These are phyloP conservation scores for Nomada fucata DNA, from an alignment of 2,888 invertebrate genomes.

Conservation along the genomic window DNA sequence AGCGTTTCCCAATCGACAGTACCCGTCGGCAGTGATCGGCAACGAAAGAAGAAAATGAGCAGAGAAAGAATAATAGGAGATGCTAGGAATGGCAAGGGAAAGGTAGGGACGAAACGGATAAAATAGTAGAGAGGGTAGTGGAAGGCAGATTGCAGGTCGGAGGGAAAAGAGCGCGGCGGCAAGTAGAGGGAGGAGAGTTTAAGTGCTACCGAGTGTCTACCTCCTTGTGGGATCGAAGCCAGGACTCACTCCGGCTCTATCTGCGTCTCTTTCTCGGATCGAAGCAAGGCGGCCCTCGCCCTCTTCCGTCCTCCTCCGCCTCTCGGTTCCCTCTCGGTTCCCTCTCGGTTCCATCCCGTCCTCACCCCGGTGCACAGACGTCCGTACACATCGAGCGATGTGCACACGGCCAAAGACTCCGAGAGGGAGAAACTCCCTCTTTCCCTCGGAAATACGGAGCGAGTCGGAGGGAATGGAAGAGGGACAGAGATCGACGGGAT, in stretches of 20 bases:
- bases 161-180: slow-evolving; percentile 63
- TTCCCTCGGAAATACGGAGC: slow-evolving; percentile 61
- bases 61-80: neutral
- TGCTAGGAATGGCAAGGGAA: neutral
- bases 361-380: slow-evolving; percentile 51
- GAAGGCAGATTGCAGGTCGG: slow-evolving; percentile 58
- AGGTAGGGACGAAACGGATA: slow-evolving; percentile 54
- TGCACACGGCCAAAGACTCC: slow-evolving; percentile 58
- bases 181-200: slow-evolving; percentile 74
- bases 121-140: slow-evolving; percentile 52
- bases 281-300: slow-evolving; percentile 75
- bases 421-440: slow-evolving; percentile 66
- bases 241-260: slow-evolving; percentile 75
- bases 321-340: slow-evolving; percentile 53
- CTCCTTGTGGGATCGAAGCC: slow-evolving; percentile 82
- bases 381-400: slow-evolving; percentile 54
- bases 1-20: too few species aligned
- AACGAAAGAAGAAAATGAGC: neutral
- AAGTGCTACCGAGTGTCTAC: slow-evolving; percentile 83
- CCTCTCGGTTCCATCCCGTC: slow-evolving; percentile 71
- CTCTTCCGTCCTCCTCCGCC: slow-evolving; percentile 57
- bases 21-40: too few species aligned
- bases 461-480: slow-evolving; percentile 35
- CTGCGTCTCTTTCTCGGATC: slow-evolving; percentile 82
- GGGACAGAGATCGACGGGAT: slow-evolving; percentile 50